Conservation (phyloP, 2,888 invertebrate species). For the Athrips mouffetella region DNA sequence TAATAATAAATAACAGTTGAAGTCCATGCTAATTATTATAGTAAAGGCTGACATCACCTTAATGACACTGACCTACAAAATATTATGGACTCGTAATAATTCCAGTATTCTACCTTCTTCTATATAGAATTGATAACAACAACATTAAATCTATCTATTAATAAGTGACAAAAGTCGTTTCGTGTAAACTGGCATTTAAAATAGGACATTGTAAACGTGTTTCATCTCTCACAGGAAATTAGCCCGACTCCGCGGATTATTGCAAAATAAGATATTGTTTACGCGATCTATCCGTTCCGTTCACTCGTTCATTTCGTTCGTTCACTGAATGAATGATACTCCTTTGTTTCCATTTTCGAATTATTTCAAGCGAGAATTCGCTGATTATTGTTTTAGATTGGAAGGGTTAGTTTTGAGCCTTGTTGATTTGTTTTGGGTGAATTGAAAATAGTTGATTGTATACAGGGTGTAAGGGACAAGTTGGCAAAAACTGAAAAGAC, state of each 20-base stretch:
- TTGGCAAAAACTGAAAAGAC: too few species aligned
- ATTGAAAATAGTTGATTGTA: background rate
- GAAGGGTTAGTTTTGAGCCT: background rate
- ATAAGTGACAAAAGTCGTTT: constrained; percentile 46
- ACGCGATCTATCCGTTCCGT: constrained; percentile 60
- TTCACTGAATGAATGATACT: constrained; percentile 50
- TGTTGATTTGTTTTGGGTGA: constrained; percentile 1
- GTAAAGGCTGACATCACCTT: too few species aligned
- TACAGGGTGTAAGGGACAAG: too few species aligned
- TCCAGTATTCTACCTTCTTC: too few species aligned
- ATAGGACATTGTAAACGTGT: constrained; percentile 49
- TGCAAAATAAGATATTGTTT: constrained; percentile 76
- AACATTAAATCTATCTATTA: constrained; percentile 4
- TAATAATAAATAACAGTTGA: too few species aligned
- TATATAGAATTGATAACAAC: background rate
- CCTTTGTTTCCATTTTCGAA: constrained; percentile 58
- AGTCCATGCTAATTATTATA: too few species aligned
- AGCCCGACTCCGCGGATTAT: constrained; percentile 72
- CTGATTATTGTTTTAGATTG: constrained; percentile 13
- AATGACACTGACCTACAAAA: too few species aligned
- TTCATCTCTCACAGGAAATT: constrained; percentile 75
- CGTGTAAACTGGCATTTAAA: constrained; percentile 56
- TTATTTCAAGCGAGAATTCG: constrained; percentile 31
- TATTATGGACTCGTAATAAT: too few species aligned
- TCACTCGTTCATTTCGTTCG: constrained; percentile 37